These are phyloP conservation scores for Eumeta japonica DNA, from an alignment of 1,140 invertebrate species.

Conservation along the genomic window DNA sequence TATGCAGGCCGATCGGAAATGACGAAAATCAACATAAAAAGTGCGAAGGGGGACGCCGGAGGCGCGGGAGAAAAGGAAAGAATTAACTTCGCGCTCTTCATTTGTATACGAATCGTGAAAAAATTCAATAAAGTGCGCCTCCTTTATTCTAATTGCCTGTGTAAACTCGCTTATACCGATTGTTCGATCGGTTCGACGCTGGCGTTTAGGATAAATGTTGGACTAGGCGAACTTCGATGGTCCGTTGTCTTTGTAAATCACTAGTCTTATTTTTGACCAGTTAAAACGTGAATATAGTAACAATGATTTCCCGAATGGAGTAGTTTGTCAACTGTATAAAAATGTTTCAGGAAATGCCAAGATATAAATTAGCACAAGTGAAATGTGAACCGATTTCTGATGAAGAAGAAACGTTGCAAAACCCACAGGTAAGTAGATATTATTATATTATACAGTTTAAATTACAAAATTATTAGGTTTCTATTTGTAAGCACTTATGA, in stretches of 20 bases:
- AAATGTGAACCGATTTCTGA: constrained; percentile 40
- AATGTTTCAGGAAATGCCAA: constrained; percentile 34
- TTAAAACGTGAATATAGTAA: too few species aligned
- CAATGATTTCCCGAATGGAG: constrained; percentile 14
- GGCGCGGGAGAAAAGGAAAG: constrained; percentile 35
- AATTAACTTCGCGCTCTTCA: constrained; percentile 41
- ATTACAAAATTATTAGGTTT: too few species aligned
- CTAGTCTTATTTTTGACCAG: too few species aligned
- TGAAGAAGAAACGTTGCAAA: too few species aligned
- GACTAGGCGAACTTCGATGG: too few species aligned
- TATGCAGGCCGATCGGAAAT: constrained; percentile 11
- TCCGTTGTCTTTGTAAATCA: too few species aligned
- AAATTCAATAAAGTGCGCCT: constrained; percentile 54
- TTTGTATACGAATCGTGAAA: constrained; percentile 52
- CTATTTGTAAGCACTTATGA: too few species aligned
- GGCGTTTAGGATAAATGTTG: too few species aligned
- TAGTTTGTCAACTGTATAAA: constrained; percentile 10
- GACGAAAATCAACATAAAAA: constrained; percentile 39
- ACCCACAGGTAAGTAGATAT: too few species aligned
- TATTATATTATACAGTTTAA: too few species aligned
- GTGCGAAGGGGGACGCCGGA: constrained; percentile 19
- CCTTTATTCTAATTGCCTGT: constrained; percentile 52
- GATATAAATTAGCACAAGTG: constrained; percentile 22
- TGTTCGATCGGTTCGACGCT: constrained; percentile 28
- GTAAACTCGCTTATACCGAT: constrained; percentile 38